Evolutionary conservation across 2,888 invertebrate species (phyloP).

Genomic region (Himalopsyche anomala): DNA sequence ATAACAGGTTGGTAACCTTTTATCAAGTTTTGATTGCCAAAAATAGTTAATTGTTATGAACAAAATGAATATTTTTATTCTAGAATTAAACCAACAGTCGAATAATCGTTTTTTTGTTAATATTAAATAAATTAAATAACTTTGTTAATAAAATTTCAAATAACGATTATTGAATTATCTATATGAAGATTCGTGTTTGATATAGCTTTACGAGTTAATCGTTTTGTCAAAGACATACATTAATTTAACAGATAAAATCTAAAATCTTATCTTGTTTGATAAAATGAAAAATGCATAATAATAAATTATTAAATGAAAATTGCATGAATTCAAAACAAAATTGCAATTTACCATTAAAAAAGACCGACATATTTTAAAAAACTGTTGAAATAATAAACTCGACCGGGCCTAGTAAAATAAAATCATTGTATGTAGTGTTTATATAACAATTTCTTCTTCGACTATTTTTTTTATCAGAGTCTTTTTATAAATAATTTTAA

Average conservation of each 20-base stretch:
- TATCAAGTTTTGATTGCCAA: too few species aligned
- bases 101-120: too few species aligned
- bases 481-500: not conserved
- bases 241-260: not conserved
- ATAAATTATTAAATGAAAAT: not conserved
- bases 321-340: not conserved
- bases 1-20: too few species aligned
- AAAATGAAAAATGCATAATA: not conserved
- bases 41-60: too few species aligned
- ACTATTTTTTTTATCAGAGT: not conserved
- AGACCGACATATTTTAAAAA: conserved; percentile 19
- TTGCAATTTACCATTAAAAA: conserved; percentile 4
- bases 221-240: too few species aligned
- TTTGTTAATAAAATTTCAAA: too few species aligned
- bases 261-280: not conserved
- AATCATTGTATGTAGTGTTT: not conserved
- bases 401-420: not conserved
- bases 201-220: too few species aligned
- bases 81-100: too few species aligned
- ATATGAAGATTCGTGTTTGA: too few species aligned
- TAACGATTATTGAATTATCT: too few species aligned
- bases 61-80: too few species aligned
- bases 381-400: not conserved
- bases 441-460: not conserved
- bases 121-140: too few species aligned